These are phyloP conservation scores for Chouioia cunea DNA, from an alignment of 2,888 invertebrate species.

Conservation along the genomic window DNA sequence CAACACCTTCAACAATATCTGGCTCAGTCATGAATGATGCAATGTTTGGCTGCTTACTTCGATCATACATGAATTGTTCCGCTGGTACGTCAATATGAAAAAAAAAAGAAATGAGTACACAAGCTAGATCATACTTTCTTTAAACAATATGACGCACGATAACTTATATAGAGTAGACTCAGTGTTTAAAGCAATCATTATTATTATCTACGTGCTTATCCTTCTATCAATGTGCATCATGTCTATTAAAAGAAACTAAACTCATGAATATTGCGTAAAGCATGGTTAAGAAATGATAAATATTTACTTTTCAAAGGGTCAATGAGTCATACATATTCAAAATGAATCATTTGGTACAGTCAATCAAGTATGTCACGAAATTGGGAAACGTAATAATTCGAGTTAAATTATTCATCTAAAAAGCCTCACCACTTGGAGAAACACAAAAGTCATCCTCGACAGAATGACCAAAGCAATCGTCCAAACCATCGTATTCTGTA, in stretches of 20 bases:
- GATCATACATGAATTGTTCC: conserved; percentile 87
- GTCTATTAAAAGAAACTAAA: not conserved
- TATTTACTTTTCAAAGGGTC: not conserved
- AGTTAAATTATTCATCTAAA: conserved; percentile 4
- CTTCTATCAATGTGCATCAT: too few relatives aligned
- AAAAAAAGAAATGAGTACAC: too few relatives aligned
- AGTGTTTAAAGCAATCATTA: too few relatives aligned
- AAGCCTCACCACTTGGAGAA: conserved; percentile 83
- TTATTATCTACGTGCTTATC: too few relatives aligned
- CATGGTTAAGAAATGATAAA: not conserved
- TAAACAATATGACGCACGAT: too few relatives aligned
- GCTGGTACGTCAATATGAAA: conserved; percentile 62
- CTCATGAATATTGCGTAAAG: conserved; percentile 11
- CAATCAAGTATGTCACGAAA: conserved; percentile 15
- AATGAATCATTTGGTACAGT: conserved; percentile 15
- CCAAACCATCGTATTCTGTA: conserved; percentile 89
- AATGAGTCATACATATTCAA: too few relatives aligned
- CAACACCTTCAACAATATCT: conserved; percentile 75
- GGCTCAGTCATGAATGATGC: conserved; percentile 80
- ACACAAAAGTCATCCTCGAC: conserved; percentile 93
- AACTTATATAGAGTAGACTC: too few relatives aligned
- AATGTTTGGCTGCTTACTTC: conserved; percentile 81
- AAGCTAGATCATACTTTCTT: too few relatives aligned
- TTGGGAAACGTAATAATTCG: conserved; percentile 6
- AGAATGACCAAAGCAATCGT: conserved; percentile 93